These are phyloP conservation scores for Eilema caniola DNA, from an alignment of 2,888 invertebrate species.

Conservation along the genomic window DNA sequence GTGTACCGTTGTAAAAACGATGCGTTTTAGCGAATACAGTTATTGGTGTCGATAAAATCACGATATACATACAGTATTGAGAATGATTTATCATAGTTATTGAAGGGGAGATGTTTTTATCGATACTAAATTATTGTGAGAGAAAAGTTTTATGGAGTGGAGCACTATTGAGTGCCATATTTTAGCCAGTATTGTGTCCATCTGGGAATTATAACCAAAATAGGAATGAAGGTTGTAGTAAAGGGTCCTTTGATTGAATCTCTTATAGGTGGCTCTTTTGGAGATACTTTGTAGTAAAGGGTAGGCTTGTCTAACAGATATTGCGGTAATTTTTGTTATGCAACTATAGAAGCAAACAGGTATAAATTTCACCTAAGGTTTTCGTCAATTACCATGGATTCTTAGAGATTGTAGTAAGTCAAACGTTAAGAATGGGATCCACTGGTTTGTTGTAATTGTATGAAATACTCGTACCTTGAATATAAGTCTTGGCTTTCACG, in stretches of 20 bases:
- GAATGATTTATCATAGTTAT: slow-evolving; percentile 74
- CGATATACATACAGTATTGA: slow-evolving; percentile 65
- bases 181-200: slow-evolving; percentile 17
- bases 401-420: neutral
- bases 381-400: neutral
- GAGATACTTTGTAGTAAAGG: neutral
- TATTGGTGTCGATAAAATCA: slow-evolving; percentile 71
- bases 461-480: too few relatives aligned
- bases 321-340: neutral
- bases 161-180: slow-evolving; percentile 26
- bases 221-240: neutral
- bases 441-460: too few relatives aligned
- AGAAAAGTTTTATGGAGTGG: slow-evolving; percentile 46
- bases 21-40: slow-evolving; percentile 67
- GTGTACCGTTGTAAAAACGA: slow-evolving; percentile 66
- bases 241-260: neutral
- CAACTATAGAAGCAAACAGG: neutral
- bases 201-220: slow-evolving; percentile 11
- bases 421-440: neutral
- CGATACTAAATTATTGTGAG: slow-evolving; percentile 45
- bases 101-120: slow-evolving; percentile 61
- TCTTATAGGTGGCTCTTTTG: neutral
- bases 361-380: neutral
- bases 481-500: too few relatives aligned
- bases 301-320: neutral